Conservation (phyloP, 2,797 vertebrate genomes). For the Adelosebastes latens region DNA sequence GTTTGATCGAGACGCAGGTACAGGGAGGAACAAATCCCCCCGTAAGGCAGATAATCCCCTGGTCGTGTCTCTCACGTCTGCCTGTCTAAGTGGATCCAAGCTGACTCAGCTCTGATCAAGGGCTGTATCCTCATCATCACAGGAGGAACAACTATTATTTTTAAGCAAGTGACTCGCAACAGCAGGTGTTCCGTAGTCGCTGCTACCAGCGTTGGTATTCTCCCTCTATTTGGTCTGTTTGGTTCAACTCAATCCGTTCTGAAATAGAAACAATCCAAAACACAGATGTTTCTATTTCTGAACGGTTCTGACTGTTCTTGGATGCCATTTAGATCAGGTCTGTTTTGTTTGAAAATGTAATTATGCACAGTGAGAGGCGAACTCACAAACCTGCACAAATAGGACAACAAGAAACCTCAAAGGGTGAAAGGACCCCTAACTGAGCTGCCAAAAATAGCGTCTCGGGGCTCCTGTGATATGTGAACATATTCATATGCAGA, state of each 20-base stretch:
- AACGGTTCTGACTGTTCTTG: neutral
- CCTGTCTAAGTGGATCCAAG: neutral
- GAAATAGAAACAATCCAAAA: too few relatives aligned
- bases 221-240: neutral
- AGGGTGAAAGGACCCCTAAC: neutral
- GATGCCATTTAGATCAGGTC: neutral
- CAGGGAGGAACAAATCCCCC: neutral
- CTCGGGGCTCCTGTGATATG: neutral
- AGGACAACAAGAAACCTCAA: neutral
- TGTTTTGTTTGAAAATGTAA: neutral
- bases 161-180: neutral
- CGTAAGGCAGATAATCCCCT: neutral
- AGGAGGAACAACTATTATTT: neutral
- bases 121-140: neutral
- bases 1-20: neutral
- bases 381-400: neutral
- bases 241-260: neutral
- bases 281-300: neutral
- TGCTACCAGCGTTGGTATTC: neutral
- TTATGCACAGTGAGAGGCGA: neutral
- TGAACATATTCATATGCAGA: neutral
- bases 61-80: neutral
- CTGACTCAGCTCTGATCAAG: neutral
- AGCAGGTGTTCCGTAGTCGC: neutral
- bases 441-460: neutral